phyloP scores from a whole-genome alignment of 2,888 invertebrate genomes.

The Cephonodes hylas region DNA sequence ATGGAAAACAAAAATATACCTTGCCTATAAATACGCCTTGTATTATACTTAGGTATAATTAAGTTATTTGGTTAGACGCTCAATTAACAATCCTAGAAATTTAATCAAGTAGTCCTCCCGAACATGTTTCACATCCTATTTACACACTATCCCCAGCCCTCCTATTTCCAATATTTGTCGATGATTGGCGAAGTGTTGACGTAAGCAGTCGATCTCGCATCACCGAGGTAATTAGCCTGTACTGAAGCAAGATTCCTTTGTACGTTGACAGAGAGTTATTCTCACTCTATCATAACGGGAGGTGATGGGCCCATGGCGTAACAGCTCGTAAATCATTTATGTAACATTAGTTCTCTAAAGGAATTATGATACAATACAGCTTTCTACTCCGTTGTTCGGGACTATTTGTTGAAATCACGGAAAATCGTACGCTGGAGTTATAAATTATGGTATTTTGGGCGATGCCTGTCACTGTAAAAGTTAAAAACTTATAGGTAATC shows the following conservation, averaged over 20 bases:
- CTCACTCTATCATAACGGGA: conserved; percentile 4
- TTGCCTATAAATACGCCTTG: no score
- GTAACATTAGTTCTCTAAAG: background rate
- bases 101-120: no score
- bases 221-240: conserved; percentile 8
- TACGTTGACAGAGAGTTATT: background rate
- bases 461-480: background rate
- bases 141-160: background rate
- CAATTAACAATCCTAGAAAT: no score
- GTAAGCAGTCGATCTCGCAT: conserved; percentile 1
- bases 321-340: conserved; percentile 2
- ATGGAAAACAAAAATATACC: no score
- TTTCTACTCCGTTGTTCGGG: background rate
- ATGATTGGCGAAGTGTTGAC: background rate
- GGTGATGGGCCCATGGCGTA: background rate
- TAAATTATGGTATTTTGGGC: background rate
- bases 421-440: no score
- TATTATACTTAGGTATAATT: no score
- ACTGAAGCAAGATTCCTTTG: background rate
- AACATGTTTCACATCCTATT: background rate
- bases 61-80: no score
- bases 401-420: no score
- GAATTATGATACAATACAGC: background rate
- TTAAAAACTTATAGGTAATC: no score
- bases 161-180: background rate